Percentiles rank a stretch among this genome's conserved stretches.
phyloP scores from a whole-genome alignment of 2,113 vertebrate species.

The Chiloscyllium plagiosum region DNA sequence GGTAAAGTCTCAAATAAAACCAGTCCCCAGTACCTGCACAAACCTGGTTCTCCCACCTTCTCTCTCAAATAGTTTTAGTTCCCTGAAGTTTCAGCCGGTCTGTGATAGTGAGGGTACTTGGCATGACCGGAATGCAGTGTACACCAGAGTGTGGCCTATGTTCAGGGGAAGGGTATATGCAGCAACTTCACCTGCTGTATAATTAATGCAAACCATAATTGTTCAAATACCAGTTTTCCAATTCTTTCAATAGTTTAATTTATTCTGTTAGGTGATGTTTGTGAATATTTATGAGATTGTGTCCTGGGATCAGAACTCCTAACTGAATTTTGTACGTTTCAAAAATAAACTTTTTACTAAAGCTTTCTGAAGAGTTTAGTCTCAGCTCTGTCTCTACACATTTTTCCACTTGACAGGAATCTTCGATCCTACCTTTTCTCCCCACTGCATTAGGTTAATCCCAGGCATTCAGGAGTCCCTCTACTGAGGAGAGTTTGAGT shows the following conservation, averaged over 20 bases:
- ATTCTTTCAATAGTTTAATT: not conserved
- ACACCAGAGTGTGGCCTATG: not conserved
- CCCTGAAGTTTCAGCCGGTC: not conserved
- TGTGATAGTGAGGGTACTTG: not conserved
- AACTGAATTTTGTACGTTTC: not conserved
- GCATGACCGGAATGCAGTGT: not conserved
- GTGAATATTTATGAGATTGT: not conserved
- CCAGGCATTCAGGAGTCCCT: too few relatives aligned
- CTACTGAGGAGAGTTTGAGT: too few relatives aligned
- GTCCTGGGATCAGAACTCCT: not conserved
- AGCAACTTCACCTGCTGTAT: not conserved
- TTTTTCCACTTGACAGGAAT: too few relatives aligned
- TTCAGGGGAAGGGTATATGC: conserved; percentile 21
- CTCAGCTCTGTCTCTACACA: too few relatives aligned
- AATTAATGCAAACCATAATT: not conserved
- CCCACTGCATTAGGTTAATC: too few relatives aligned
- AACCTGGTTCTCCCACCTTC: too few relatives aligned
- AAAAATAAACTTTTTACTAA: not conserved
- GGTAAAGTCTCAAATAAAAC: not conserved
- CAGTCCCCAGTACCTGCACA: not conserved
- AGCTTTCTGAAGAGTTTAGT: not conserved
- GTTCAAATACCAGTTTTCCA: not conserved
- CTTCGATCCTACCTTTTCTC: too few relatives aligned
- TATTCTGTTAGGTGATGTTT: not conserved
- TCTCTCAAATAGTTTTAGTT: too few relatives aligned